Conservation (phyloP, 2,113 vertebrate species). For the Collichthys lucidus region DNA sequence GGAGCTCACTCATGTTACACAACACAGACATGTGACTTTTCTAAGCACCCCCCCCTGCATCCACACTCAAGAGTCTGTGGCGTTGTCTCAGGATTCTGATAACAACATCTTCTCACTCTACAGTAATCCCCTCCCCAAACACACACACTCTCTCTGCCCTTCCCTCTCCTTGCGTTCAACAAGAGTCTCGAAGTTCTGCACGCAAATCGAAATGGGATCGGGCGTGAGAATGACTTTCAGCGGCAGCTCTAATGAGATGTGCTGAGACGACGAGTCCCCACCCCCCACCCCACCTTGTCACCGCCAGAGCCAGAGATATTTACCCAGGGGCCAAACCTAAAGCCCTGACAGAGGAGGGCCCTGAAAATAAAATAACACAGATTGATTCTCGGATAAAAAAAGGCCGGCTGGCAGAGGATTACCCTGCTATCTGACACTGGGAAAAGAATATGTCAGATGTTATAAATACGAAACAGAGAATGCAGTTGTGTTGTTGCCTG, state of each 20-base stretch:
- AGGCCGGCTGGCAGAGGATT: slow-evolving; percentile 62
- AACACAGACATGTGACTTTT: slow-evolving; percentile 36
- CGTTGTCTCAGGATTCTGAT: slow-evolving; percentile 46
- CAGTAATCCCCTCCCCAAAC: not conserved
- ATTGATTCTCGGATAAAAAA: slow-evolving; percentile 52
- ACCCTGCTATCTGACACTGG: slow-evolving; percentile 69
- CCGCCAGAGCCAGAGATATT: slow-evolving; percentile 23
- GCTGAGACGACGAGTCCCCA: slow-evolving; percentile 3
- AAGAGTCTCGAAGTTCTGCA: slow-evolving; percentile 53
- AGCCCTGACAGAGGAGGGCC: slow-evolving; percentile 1
- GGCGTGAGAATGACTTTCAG: slow-evolving; percentile 59
- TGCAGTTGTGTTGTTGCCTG: slow-evolving; percentile 64
- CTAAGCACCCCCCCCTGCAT: not conserved
- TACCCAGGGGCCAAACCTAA: slow-evolving; percentile 19
- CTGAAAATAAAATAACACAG: slow-evolving; percentile 60
- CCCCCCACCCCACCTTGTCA: not conserved
- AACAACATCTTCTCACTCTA: slow-evolving; percentile 41
- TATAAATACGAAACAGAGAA: slow-evolving; percentile 76
- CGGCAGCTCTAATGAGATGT: slow-evolving; percentile 57
- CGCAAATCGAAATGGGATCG: slow-evolving; percentile 74
- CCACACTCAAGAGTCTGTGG: slow-evolving; percentile 10
- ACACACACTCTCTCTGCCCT: slow-evolving; percentile 8
- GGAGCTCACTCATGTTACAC: slow-evolving; percentile 17
- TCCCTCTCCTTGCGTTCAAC: slow-evolving; percentile 30
- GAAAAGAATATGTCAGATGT: slow-evolving; percentile 68